Conservation (phyloP, 2,888 invertebrate species). For the Ypsolopha sequella region DNA sequence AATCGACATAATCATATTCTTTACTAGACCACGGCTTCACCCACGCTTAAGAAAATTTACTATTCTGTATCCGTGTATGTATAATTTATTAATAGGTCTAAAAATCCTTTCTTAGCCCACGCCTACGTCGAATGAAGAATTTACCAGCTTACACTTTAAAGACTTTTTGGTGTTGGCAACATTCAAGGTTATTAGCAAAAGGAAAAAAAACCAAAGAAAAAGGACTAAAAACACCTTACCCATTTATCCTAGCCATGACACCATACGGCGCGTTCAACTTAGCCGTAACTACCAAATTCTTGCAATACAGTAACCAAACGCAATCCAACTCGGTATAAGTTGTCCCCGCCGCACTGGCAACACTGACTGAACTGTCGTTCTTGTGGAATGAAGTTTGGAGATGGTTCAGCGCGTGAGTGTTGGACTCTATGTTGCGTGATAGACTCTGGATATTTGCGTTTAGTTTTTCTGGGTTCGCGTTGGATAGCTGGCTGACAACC, state of each 20-base stretch:
- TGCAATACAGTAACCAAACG: slow-evolving; percentile 71
- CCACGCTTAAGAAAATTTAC: too few relatives aligned
- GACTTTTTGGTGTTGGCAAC: too few relatives aligned
- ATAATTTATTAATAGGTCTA: too few relatives aligned
- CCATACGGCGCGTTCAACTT: slow-evolving; percentile 65
- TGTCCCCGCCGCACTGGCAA: slow-evolving; percentile 20
- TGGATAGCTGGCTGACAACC: slow-evolving; percentile 38
- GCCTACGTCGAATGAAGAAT: too few relatives aligned
- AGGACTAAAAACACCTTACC: too few relatives aligned
- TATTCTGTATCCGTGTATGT: too few relatives aligned
- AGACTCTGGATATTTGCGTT: slow-evolving; percentile 33
- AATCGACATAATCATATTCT: too few relatives aligned
- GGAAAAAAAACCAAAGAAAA: too few relatives aligned
- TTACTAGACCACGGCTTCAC: too few relatives aligned
- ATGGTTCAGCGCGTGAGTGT: slow-evolving; percentile 45
- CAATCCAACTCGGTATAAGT: slow-evolving; percentile 64
- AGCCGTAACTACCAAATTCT: slow-evolving; percentile 65
- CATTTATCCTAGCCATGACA: slow-evolving; percentile 71
- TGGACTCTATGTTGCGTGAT: slow-evolving; percentile 45
- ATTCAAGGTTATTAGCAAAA: background rate
- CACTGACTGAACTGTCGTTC: slow-evolving; percentile 19
- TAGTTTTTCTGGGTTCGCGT: slow-evolving; percentile 23
- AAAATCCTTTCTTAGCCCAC: too few relatives aligned
- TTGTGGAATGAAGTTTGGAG: slow-evolving; percentile 36
- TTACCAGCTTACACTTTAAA: too few relatives aligned